These are phyloP conservation scores for Oscheius sp. DNA, from an alignment of 2,888 invertebrate genomes.

Conservation along the genomic window DNA sequence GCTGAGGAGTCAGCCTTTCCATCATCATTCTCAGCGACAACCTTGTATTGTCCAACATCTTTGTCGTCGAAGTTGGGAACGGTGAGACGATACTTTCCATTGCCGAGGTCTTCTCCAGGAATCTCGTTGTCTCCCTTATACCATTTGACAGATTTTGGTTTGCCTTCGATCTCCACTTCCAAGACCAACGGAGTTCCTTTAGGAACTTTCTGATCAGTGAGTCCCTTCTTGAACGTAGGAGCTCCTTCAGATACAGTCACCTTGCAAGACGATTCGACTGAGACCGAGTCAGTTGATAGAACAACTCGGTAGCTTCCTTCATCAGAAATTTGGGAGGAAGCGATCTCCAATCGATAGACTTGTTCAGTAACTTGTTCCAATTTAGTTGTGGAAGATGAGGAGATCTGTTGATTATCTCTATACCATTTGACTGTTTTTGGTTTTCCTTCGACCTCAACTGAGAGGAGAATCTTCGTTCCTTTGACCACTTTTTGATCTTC, in stretches of 20 bases:
- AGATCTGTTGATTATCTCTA: slow-evolving; percentile 91
- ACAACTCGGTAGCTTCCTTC: slow-evolving; percentile 59
- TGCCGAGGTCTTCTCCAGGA: slow-evolving; percentile 61
- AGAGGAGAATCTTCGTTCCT: slow-evolving; percentile 58
- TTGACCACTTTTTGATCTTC: slow-evolving; percentile 68
- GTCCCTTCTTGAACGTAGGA: slow-evolving; percentile 58
- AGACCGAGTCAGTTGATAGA: slow-evolving; percentile 58
- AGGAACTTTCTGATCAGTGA: slow-evolving; percentile 70
- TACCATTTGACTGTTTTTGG: slow-evolving; percentile 94
- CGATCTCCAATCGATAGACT: slow-evolving; percentile 52
- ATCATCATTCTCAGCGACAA: slow-evolving; percentile 68
- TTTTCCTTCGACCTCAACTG: slow-evolving; percentile 84
- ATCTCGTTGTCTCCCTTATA: slow-evolving; percentile 69
- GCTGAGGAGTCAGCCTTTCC: slow-evolving; percentile 67
- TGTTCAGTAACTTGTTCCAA: slow-evolving; percentile 60
- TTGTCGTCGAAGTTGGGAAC: slow-evolving; percentile 50
- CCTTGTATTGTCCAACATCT: slow-evolving; percentile 69
- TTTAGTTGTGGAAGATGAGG: slow-evolving; percentile 32
- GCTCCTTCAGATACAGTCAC: slow-evolving; percentile 80
- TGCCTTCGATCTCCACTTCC: slow-evolving; percentile 71
- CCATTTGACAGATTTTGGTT: slow-evolving; percentile 83
- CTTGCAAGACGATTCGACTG: slow-evolving; percentile 62
- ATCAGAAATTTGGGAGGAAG: slow-evolving; percentile 49
- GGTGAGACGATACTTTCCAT: slow-evolving; percentile 64
- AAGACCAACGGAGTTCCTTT: slow-evolving; percentile 76